phyloP scores from a whole-genome alignment of 2,113 vertebrate species.

The Chlamydotis undulata region DNA sequence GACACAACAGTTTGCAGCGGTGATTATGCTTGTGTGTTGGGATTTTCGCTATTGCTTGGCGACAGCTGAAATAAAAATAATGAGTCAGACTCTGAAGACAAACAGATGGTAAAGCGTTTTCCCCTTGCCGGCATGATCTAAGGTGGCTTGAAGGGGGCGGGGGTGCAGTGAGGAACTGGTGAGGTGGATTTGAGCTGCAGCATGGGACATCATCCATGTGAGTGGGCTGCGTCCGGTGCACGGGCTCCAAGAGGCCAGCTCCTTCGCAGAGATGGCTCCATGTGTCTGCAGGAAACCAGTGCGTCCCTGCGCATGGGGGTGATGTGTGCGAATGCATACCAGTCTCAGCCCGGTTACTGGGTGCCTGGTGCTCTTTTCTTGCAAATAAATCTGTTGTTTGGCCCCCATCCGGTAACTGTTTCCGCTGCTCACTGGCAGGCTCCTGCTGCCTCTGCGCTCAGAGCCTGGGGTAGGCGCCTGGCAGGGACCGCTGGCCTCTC shows the following conservation, averaged over 20 bases:
- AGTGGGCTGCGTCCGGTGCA: fast-evolving
- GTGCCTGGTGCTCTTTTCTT: neutral
- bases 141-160: neutral
- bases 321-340: neutral
- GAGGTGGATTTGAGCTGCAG: neutral
- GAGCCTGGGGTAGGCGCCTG: neutral
- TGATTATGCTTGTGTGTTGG: neutral
- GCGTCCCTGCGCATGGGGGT: fast-evolving
- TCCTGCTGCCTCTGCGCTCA: neutral
- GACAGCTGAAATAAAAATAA: conserved; percentile 65
- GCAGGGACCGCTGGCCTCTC: fast-evolving
- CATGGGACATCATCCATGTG: neutral
- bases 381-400: neutral
- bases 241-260: fast-evolving
- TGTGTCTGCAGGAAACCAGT: neutral
- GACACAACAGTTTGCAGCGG: neutral
- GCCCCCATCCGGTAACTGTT: neutral
- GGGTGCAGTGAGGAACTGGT: neutral
- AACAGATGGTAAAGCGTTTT: conserved; percentile 40
- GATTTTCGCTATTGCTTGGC: conserved; percentile 35
- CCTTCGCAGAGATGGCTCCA: fast-evolving
- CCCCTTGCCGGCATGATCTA: neutral
- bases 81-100: conserved; percentile 42
- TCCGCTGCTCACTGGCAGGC: neutral
- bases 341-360: neutral